Evolutionary conservation across 2,888 invertebrate species (phyloP), one percentile per base, ranked within the genome.

Genomic region (Hoplodrina blanda): DNA sequence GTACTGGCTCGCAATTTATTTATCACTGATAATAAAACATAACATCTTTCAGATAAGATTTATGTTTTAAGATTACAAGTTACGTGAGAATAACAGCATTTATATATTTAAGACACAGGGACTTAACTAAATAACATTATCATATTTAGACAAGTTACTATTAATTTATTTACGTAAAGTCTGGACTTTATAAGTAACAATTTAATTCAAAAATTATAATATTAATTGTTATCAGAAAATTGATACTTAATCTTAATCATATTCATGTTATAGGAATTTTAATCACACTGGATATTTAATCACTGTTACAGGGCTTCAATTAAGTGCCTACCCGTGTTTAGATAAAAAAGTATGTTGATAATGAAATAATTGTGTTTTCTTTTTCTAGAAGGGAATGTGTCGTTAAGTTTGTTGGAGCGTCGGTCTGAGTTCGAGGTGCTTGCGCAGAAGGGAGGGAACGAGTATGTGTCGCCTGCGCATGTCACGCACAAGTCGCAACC

Each of bases 401-500:
- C 95, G 0, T 41, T 93, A 41, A 89, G 91, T 2, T 56, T 95
- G 20, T 83, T 95, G 52, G 95, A 96, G 73, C 92, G 93, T 37
- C 89, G 91, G 7, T 85, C 90, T 0, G 94, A 94, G 71, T 72
- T 94, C 20, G 95, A 95, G 80, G 95, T 96, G 15, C 93, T 93
- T 25, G 91, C 93, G 4, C 90, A 91, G 70, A 96, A 95, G 78
- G 84, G 88, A 62, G 89, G 85, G 2, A 92, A 91, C 10, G 85
- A 93, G 11, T 85, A 71, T 5, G 76, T 95, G 49, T 87, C 90
- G 4, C 91, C 92, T 10, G 55, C 69, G 1, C 77, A 77, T 0
- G 20, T 57, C 0, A n/a, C 76, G 46, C 60, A 74, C 6, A 76
- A 81, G 15, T 67, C 62, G 5, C 85, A 86, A n/a, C 87, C 91